Conservation (phyloP, 2,888 invertebrate species). For the Pterostichus madidus region DNA sequence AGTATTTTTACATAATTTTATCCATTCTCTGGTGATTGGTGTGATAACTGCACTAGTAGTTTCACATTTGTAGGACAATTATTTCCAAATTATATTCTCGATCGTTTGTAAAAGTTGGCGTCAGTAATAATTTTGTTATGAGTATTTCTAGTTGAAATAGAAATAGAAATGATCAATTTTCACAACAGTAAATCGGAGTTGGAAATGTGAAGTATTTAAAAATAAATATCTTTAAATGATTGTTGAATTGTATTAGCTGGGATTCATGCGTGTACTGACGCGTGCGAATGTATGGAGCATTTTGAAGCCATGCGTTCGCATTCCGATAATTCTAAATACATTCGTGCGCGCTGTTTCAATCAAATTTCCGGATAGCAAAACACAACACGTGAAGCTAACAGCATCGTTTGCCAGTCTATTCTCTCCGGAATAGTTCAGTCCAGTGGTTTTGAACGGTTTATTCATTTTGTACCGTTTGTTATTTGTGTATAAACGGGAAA, state of each 20-base stretch:
- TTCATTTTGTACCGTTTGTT: not conserved
- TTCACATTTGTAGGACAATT: no score
- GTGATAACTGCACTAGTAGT: no score
- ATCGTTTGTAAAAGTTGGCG: no score
- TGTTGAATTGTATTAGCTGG: not conserved
- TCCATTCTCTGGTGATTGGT: no score
- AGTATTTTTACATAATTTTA: no score
- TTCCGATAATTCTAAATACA: constrained; percentile 55
- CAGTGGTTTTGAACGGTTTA: constrained; percentile 34
- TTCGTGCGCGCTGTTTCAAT: constrained; percentile 57
- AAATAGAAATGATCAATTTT: no score
- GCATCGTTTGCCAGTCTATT: constrained; percentile 43
- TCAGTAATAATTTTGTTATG: no score
- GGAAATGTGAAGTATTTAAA: not conserved
- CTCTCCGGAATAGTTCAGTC: constrained; percentile 41
- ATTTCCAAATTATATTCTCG: no score
- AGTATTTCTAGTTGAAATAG: no score
- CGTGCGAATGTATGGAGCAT: constrained; percentile 19
- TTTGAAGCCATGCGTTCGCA: constrained; percentile 13
- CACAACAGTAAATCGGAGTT: not conserved
- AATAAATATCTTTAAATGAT: not conserved
- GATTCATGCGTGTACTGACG: not conserved
- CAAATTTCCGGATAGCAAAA: constrained; percentile 48
- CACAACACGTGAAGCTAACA: constrained; percentile 45
- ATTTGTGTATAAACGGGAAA: constrained; percentile 34